Base-by-base conservation (phyloP, 2,888 invertebrate species). In the Drosophila meridiana region DNA sequence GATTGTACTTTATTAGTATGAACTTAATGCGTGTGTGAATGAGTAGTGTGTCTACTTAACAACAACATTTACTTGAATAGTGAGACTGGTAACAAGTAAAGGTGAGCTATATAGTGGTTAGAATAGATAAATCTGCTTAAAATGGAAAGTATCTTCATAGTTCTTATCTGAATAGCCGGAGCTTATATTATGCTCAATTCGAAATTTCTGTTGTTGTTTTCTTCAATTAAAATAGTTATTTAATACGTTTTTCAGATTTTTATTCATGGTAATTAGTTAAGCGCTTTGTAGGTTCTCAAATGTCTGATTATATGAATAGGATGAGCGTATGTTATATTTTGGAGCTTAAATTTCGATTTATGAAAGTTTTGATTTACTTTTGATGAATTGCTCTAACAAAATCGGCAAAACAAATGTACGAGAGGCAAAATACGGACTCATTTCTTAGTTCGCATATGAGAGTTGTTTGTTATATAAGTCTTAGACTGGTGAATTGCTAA, bases 331-430 rank as follows among this genome's bases (percentile, higher is more conserved):
- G 36, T 36, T n/a, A 30, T 14, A 11, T 13, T 28, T n/a, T 0
- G n/a, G 9, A 30, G 5, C 13, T 42, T 0, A 56, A 55, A 42
- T 43, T 42, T 42, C 30, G 30, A 11, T 36, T 56, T 4, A 68
- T 48, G 55, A 20, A 34, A 36, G 50, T 13, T 38, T 64, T 42
- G 3, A 32, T 45, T 26, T 4, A 13, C 32, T 42, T 28, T 14
- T 26, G 28, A 55, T 66, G 45, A 66, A 38, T 69, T 53, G 59
- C 63, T 75, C 55, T 32, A 69, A 69, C 72, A 72, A 55, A 78
- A 64, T 63, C 81, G 90, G 91, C 88, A 78, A 88, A 90, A 90
- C 90, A 91, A 90, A 90, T 85, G 85, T 69, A 34, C 57, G 50
- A 76, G 73, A 75, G 68, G 20, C 20, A 58, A 50, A 53, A 52